Conservation (phyloP, 2,797 vertebrate species). For the Phoxinus dragarum region DNA sequence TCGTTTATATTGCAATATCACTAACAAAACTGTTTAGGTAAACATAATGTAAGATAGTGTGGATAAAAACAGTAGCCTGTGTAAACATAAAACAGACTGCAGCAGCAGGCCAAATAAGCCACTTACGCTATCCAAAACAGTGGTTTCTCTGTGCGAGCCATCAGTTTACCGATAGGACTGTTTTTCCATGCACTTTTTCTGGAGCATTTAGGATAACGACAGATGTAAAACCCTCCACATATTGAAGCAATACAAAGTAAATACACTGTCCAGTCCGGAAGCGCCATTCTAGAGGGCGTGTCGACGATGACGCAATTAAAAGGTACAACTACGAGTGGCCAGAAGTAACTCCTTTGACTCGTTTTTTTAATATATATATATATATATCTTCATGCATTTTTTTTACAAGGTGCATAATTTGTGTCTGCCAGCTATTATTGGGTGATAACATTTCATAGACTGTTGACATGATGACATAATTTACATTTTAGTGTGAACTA, state of each 20-base stretch:
- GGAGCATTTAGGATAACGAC: slow-evolving; percentile 64
- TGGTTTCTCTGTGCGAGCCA: slow-evolving; percentile 89
- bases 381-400: background rate
- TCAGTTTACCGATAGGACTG: slow-evolving; percentile 65
- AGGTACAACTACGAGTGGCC: background rate
- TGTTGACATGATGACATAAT: too few relatives aligned
- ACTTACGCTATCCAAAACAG: slow-evolving; percentile 94
- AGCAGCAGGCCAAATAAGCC: background rate
- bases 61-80: background rate
- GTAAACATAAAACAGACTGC: background rate
- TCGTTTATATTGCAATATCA: background rate
- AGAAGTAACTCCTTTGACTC: background rate
- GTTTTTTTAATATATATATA: too few relatives aligned
- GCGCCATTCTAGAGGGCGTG: slow-evolving; percentile 69
- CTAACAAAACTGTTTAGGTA: background rate
- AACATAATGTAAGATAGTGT: background rate
- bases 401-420: background rate
- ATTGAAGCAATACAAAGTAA: slow-evolving; percentile 66
- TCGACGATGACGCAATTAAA: slow-evolving; percentile 15
- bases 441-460: background rate
- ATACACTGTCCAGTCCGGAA: slow-evolving; percentile 69
- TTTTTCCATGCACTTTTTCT: slow-evolving; percentile 60
- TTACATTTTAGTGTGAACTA: too few relatives aligned
- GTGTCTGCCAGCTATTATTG: background rate
- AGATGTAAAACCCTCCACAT: slow-evolving; percentile 68